Evolutionary conservation across 1,140 invertebrate genomes (phyloP).

Genomic region (Tetramorium simillimum): DNA sequence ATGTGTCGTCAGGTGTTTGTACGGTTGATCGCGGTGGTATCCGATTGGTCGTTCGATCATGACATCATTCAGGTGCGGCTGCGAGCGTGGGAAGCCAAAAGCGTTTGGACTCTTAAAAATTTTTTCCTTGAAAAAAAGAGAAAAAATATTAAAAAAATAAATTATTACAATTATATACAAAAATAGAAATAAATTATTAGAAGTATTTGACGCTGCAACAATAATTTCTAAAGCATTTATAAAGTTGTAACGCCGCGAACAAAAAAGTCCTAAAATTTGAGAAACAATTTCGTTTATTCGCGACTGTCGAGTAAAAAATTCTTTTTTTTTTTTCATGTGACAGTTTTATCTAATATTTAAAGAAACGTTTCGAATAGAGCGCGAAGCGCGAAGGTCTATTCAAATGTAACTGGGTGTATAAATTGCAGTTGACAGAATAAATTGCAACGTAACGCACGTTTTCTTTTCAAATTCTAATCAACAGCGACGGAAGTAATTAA

Average conservation of each 20-base stretch:
- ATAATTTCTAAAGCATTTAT: neutral
- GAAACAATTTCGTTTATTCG: neutral
- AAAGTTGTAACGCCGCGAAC: neutral
- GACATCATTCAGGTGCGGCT: slow-evolving; percentile 73
- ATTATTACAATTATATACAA: neutral
- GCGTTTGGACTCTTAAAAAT: neutral
- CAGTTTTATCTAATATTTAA: neutral
- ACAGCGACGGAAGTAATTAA: neutral
- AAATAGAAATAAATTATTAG: too few species aligned
- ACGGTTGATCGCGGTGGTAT: slow-evolving; percentile 62
- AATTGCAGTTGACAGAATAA: neutral
- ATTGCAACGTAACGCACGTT: neutral
- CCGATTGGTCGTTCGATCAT: slow-evolving; percentile 69
- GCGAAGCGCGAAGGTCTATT: neutral
- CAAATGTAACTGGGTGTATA: neutral
- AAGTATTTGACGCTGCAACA: too few species aligned
- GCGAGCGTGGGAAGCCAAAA: neutral
- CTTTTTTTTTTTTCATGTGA: neutral
- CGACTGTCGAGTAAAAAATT: neutral
- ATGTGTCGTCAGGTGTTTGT: slow-evolving; percentile 65
- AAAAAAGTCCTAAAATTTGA: neutral
- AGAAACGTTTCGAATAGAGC: neutral
- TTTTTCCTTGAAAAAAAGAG: neutral
- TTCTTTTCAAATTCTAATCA: neutral
- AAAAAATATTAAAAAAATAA: neutral